Conservation (phyloP, 2,113 vertebrate genomes). For the Gymnobelideus leadbeateri region DNA sequence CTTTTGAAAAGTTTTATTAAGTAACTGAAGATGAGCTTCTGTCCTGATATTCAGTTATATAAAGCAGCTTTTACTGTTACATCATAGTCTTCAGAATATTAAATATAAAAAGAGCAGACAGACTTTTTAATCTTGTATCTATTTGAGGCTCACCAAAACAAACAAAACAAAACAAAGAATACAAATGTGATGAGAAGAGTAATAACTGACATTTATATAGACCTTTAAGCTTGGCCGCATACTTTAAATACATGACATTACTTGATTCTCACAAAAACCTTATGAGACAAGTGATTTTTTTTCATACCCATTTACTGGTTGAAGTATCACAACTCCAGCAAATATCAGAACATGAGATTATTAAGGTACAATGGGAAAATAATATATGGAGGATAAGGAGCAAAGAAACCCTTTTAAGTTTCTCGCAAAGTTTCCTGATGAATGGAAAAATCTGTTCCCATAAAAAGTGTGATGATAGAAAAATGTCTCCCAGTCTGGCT, state of each 20-base stretch:
- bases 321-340: neutral
- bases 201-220: neutral
- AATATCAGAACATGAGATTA: slow-evolving; percentile 38
- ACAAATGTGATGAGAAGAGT: neutral
- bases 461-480: slow-evolving; percentile 83
- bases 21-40: neutral
- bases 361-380: slow-evolving; percentile 59
- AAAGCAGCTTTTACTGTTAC: neutral
- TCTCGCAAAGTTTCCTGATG: slow-evolving; percentile 71
- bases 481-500: slow-evolving; percentile 80
- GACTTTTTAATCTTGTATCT: neutral
- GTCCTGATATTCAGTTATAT: neutral
- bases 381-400: slow-evolving; percentile 62
- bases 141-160: neutral
- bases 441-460: slow-evolving; percentile 64
- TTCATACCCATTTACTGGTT: neutral
- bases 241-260: neutral
- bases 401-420: slow-evolving; percentile 62
- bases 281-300: neutral
- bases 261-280: neutral
- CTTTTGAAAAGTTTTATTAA: neutral
- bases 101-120: neutral
- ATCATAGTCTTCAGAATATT: neutral
- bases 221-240: neutral
- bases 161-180: neutral